Conservation (phyloP, 2,113 vertebrate species). For the Stictonetta naevosa region DNA sequence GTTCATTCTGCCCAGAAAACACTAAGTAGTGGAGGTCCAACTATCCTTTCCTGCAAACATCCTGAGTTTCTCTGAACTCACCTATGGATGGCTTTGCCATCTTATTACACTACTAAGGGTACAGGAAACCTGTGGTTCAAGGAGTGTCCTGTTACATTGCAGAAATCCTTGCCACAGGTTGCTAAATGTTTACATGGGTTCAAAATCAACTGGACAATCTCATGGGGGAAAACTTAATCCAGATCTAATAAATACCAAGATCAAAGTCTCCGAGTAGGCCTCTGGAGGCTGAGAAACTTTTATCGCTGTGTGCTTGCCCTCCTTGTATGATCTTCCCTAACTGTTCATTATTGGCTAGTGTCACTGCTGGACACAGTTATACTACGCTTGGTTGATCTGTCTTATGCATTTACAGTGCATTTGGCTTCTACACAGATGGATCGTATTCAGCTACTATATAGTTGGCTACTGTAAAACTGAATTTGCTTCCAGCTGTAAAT, state of each 20-base stretch:
- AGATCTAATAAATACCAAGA: not conserved
- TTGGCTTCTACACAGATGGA: not conserved
- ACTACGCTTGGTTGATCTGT: not conserved
- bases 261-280: rapidly evolving
- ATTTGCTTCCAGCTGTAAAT: not conserved
- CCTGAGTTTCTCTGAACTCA: not conserved
- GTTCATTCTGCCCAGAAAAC: not conserved
- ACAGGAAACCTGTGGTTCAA: not conserved
- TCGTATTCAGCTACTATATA: not conserved
- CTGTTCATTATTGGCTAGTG: not conserved
- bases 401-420: not conserved
- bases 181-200: not conserved
- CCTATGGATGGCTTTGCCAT: not conserved
- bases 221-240: not conserved
- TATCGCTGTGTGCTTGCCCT: not conserved
- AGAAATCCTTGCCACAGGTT: not conserved
- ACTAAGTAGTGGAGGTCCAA: not conserved
- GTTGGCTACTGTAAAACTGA: not conserved
- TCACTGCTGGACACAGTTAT: not conserved
- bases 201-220: not conserved
- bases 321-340: not conserved
- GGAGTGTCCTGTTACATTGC: not conserved
- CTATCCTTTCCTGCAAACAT: not conserved
- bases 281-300: not conserved
- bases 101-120: not conserved